Evolutionary conservation across 2,113 vertebrate species (phyloP).

Genomic region (Brachyhypopomus occidentalis): DNA sequence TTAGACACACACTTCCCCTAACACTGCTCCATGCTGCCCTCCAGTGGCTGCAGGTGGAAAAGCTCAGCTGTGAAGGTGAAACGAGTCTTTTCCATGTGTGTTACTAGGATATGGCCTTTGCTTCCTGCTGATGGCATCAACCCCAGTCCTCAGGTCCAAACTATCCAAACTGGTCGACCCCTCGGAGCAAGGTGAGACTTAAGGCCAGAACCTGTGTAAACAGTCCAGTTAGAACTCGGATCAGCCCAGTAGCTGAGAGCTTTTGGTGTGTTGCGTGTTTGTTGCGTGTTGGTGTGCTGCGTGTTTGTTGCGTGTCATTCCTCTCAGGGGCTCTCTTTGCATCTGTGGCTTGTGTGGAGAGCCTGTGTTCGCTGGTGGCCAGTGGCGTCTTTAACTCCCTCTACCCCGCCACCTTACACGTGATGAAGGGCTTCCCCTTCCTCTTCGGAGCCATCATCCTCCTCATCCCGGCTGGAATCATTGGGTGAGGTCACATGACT

Average conservation of each 20-base stretch:
- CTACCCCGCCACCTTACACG: conserved; percentile 85
- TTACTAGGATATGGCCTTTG: conserved; percentile 84
- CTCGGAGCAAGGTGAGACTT: conserved; percentile 84
- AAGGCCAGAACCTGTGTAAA: neutral
- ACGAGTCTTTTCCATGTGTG: neutral
- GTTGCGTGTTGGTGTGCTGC: too few species aligned
- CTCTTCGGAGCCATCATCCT: conserved; percentile 85
- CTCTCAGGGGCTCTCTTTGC: conserved; percentile 88
- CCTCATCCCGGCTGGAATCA: conserved; percentile 82
- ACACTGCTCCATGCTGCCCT: conserved; percentile 27
- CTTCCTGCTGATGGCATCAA: conserved; percentile 83
- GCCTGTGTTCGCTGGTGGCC: conserved; percentile 80
- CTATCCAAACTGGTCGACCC: conserved; percentile 86
- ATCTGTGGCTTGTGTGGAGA: conserved; percentile 85
- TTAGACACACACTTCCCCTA: neutral
- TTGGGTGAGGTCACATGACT: conserved; percentile 78
- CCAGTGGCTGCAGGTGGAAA: conserved; percentile 12
- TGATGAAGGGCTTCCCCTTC: conserved; percentile 94
- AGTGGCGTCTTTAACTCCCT: conserved; percentile 86
- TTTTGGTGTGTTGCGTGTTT: too few species aligned
- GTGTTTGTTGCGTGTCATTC: neutral
- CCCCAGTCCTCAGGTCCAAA: conserved; percentile 89
- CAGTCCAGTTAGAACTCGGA: too few species aligned
- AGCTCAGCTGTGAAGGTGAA: neutral
- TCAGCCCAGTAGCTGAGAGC: too few species aligned